A percentile compares a stretch with the other conserved stretches of the same genome.
phyloP scores from a whole-genome alignment of 2,888 invertebrate genomes.

The Eledone cirrhosa region DNA sequence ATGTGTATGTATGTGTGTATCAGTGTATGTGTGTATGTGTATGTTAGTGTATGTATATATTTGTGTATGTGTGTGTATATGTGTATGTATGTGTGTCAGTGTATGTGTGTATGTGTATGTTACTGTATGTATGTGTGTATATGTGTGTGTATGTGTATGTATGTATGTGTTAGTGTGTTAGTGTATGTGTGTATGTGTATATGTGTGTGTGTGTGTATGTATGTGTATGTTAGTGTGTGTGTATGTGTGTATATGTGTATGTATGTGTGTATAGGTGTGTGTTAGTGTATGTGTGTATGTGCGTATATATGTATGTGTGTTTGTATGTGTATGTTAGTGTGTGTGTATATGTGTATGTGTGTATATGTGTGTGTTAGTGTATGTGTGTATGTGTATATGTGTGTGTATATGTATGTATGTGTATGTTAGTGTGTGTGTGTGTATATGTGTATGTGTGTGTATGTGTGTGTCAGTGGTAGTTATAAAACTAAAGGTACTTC shows the following conservation, averaged over 20 bases:
- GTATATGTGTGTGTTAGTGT: slow-evolving; percentile 21
- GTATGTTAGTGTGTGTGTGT: not conserved
- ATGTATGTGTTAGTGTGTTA: not conserved
- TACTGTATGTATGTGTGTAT: slow-evolving; percentile 2
- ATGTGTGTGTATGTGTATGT: slow-evolving; percentile 14
- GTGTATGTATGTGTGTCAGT: slow-evolving; percentile 16
- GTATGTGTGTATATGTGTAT: slow-evolving; percentile 10
- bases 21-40: not conserved
- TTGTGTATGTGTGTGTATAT: slow-evolving; percentile 19
- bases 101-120: not conserved
- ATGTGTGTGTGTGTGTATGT: slow-evolving; percentile 17
- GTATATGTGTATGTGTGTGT: slow-evolving; percentile 1
- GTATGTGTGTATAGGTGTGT: slow-evolving; percentile 24
- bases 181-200: slow-evolving; percentile 18
- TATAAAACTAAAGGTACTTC: no score
- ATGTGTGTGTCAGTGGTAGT: slow-evolving; percentile 27
- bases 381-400: not conserved
- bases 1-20: slow-evolving; percentile 19
- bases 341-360: slow-evolving; percentile 17
- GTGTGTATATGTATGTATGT: slow-evolving; percentile 18
- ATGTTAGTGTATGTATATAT: not conserved
- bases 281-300: no score
- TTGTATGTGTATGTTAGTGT: slow-evolving; percentile 11
- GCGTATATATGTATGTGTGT: not conserved
- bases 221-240: not conserved